phyloP scores from a whole-genome alignment of 2,797 vertebrate genomes.

The Mormyrus proboscirostris region DNA sequence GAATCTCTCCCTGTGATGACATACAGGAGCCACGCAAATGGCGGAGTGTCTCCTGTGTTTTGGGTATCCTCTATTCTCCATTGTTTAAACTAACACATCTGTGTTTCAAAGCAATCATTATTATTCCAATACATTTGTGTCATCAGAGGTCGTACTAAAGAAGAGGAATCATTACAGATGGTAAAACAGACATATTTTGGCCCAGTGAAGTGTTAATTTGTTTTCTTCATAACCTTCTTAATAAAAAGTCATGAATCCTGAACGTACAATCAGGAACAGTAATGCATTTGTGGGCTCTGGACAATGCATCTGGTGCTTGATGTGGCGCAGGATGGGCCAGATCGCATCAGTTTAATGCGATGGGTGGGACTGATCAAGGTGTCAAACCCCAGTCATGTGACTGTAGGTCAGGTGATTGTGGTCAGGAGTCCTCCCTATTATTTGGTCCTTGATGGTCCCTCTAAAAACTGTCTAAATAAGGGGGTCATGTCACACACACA shows the following conservation, averaged over 20 bases:
- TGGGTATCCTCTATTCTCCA: background rate
- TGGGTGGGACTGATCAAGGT: too few relatives aligned
- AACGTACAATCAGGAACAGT: background rate
- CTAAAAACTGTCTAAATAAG: background rate
- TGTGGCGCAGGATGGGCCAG: too few relatives aligned
- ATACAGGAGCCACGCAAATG: too few relatives aligned
- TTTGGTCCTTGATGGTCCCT: background rate
- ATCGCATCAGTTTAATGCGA: too few relatives aligned
- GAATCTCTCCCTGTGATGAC: too few relatives aligned
- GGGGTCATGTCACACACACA: background rate
- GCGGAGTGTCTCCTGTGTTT: too few relatives aligned
- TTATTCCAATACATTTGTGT: slow-evolving; percentile 54
- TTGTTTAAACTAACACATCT: background rate
- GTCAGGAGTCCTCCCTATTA: background rate
- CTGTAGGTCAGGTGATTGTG: too few relatives aligned
- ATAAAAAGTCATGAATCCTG: background rate
- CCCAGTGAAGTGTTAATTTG: background rate
- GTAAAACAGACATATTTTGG: background rate
- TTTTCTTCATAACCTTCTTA: background rate
- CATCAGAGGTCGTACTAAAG: slow-evolving; percentile 47
- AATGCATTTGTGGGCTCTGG: background rate
- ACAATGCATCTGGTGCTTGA: too few relatives aligned
- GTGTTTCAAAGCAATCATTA: slow-evolving; percentile 28
- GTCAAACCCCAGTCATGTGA: too few relatives aligned
- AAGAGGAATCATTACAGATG: background rate